Evolutionary conservation across 2,113 vertebrate genomes (phyloP).

Genomic region (Apaloderma vittatum): DNA sequence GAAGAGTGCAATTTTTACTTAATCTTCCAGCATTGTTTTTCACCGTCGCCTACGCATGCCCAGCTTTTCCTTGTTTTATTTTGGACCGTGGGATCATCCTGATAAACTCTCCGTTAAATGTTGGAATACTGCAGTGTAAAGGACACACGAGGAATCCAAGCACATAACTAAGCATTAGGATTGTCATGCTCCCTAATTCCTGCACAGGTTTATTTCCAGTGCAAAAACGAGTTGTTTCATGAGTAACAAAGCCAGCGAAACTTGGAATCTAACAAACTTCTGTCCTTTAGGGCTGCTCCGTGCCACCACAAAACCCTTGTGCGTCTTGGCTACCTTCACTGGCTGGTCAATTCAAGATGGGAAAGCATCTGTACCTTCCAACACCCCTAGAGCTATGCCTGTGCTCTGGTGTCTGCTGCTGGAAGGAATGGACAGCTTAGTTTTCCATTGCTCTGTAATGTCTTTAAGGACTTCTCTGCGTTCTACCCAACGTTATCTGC

Average conservation of each 20-base stretch:
- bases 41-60: not conserved
- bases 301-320: rapidly evolving
- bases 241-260: not conserved
- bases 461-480: not conserved
- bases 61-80: not conserved
- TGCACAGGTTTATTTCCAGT: not conserved
- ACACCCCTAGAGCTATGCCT: rapidly evolving
- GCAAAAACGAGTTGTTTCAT: not conserved
- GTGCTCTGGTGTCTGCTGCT: not conserved
- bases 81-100: not conserved
- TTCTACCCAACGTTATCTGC: not conserved
- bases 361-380: not conserved
- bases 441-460: not conserved
- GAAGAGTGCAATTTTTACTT: not conserved
- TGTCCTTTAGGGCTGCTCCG: not conserved
- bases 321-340: rapidly evolving
- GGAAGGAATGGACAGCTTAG: not conserved
- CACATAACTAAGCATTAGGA: not conserved
- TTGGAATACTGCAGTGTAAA: not conserved
- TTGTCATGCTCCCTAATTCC: not conserved
- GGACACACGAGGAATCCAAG: not conserved
- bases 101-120: not conserved
- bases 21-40: not conserved
- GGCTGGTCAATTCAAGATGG: not conserved
- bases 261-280: not conserved